phyloP scores from a whole-genome alignment of 2,888 invertebrate genomes.

The Thyatira batis region DNA sequence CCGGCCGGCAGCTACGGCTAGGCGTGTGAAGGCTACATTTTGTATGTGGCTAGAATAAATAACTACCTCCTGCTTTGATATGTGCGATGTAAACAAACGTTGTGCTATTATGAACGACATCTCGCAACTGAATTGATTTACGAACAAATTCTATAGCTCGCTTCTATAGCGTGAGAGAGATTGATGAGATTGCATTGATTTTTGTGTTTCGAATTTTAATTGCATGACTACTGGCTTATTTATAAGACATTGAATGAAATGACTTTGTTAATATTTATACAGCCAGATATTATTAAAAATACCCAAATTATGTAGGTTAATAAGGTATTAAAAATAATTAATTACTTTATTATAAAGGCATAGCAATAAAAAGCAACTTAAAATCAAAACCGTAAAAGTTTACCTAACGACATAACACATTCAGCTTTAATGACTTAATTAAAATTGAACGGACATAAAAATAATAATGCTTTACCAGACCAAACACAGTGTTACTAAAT shows the following conservation, averaged over 20 bases:
- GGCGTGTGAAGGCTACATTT: conserved; percentile 47
- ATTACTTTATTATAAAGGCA: neutral
- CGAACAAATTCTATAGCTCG: neutral
- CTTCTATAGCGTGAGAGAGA: no score
- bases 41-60: conserved; percentile 48
- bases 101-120: neutral
- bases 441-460: conserved; percentile 1
- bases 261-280: no score
- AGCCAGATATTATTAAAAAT: neutral
- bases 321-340: neutral
- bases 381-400: neutral
- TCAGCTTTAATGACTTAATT: neutral
- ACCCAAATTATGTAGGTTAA: neutral
- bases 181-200: no score
- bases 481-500: no score
- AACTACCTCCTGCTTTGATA: conserved; percentile 36
- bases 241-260: no score
- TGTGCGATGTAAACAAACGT: conserved; percentile 29
- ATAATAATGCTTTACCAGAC: neutral
- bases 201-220: no score
- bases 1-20: conserved; percentile 12
- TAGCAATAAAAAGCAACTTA: neutral
- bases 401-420: neutral
- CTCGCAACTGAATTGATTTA: neutral
- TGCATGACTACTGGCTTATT: no score